Evolutionary conservation across 2,888 invertebrate species (phyloP).

Genomic region (Brachypalpus laphriformis): DNA sequence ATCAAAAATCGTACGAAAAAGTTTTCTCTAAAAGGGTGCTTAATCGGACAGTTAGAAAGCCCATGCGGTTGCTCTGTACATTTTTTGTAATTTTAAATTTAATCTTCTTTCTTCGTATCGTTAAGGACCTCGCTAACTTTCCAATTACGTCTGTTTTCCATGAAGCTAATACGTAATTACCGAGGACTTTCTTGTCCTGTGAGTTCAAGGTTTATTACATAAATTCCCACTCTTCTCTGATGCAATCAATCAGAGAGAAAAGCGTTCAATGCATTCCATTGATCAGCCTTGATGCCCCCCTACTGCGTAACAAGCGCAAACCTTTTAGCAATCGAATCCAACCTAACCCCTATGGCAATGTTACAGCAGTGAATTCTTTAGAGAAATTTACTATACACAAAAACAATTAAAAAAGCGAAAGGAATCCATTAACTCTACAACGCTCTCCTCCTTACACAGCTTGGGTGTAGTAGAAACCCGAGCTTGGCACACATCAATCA

Average conservation of each 20-base stretch:
- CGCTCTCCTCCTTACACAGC: neutral
- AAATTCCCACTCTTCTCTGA: neutral
- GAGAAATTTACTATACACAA: slow-evolving; percentile 16
- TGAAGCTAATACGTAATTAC: too few relatives aligned
- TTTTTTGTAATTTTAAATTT: too few relatives aligned
- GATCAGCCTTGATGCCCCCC: neutral
- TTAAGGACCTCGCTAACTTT: too few relatives aligned
- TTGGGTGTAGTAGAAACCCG: neutral
- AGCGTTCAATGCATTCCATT: neutral
- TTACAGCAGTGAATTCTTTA: slow-evolving; percentile 10
- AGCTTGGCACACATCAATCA: slow-evolving; percentile 36
- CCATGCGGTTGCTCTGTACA: too few relatives aligned
- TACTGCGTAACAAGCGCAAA: neutral
- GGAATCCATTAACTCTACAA: slow-evolving; percentile 23
- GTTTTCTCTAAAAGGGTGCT: too few relatives aligned
- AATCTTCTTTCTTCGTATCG: too few relatives aligned
- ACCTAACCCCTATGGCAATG: neutral
- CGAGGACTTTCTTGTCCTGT: neutral
- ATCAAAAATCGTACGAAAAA: too few relatives aligned
- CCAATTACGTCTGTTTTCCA: too few relatives aligned
- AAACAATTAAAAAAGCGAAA: slow-evolving; percentile 29
- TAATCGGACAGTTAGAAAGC: too few relatives aligned
- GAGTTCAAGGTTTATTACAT: neutral
- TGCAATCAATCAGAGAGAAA: neutral
- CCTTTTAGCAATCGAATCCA: slow-evolving; percentile 29